Evolutionary conservation across 2,888 invertebrate species (phyloP), one percentile per base, ranked within the genome.

Genomic region (Caenorhabditis virilis): DNA sequence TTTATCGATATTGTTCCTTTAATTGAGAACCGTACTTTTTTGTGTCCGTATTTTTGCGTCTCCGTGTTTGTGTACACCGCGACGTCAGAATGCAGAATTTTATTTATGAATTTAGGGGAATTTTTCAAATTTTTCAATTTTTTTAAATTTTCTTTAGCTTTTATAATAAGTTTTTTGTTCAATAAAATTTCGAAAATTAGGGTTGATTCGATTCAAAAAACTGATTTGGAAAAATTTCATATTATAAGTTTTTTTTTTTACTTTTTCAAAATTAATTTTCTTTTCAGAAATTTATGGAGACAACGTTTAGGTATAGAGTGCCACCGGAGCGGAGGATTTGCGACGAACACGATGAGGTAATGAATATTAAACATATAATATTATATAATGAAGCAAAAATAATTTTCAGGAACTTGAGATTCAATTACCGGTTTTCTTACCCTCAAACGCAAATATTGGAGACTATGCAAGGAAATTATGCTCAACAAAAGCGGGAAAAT

Each of bases 401-500:
- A n/a, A n/a, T 36, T 41, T 56, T 1, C 16, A 62, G 62, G 56
- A 58, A 30, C 39, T 64, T 7, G 22, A 49, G 9, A 42, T 71
- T 0, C 59, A 54, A 1, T 60, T 71, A 42, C 71, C 71, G 1
- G 35, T 68, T 11, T n/a, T n/a, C n/a, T n/a, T n/a, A n/a, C 71
- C 71, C 5, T 47, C 63, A 25, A 58, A 66, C 33, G 56, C 60
- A 4, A 56, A 48, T 39, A 6, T 61, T 3, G 61, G 66, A 1
- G 72, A 72, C 25, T 72, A 53, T 36, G 36, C 59, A 2, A 52
- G 65, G n/a, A 59, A 59, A 26, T 18, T 67, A 16, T 39, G 56
- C 15, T 35, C 60, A 11, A 41, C 45, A 20, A 30, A 38, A 13
- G 36, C 41, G 9, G 63, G 63, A 3, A 49, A 48, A n/a, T 60